Percentiles rank a stretch among this genome's conserved stretches.
phyloP scores from a whole-genome alignment of 2,113 vertebrate species.

The Rhynchomys soricoides region DNA sequence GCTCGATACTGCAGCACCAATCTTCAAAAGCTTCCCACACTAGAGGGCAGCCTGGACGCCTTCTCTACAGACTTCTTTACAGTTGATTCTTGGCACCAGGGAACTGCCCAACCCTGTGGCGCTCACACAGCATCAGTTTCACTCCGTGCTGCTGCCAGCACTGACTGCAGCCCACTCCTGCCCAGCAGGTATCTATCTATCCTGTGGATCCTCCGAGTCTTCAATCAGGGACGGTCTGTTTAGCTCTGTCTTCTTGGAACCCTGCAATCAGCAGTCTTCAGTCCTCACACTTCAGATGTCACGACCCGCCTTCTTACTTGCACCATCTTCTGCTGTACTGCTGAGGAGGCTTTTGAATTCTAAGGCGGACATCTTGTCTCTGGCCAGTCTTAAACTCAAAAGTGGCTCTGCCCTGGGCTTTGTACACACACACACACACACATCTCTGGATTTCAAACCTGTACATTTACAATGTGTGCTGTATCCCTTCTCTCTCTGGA shows the following conservation, averaged over 20 bases:
- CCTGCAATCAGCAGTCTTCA: not conserved
- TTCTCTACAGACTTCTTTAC: constrained; percentile 60
- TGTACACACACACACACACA: no score
- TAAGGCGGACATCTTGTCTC: not conserved
- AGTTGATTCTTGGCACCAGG: not conserved
- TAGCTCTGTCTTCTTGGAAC: not conserved
- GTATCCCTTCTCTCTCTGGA: not conserved
- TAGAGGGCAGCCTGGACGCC: constrained; percentile 32
- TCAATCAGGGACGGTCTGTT: not conserved
- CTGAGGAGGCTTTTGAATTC: not conserved
- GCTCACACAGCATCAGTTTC: constrained; percentile 45
- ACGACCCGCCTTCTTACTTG: not conserved
- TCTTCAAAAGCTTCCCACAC: constrained; percentile 46
- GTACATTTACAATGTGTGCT: not conserved
- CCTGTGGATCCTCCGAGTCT: not conserved
- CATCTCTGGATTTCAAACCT: not conserved
- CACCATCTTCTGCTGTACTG: not conserved
- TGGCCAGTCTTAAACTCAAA: not conserved
- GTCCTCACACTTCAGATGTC: not conserved
- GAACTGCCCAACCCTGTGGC: constrained; percentile 33
- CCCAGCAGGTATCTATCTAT: not conserved
- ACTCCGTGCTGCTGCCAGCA: not conserved
- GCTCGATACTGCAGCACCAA: not conserved
- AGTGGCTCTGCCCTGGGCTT: not conserved
- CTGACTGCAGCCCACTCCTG: not conserved